These are phyloP conservation scores for Diorhabda elongata DNA, from an alignment of 1,140 invertebrate genomes.

Conservation along the genomic window DNA sequence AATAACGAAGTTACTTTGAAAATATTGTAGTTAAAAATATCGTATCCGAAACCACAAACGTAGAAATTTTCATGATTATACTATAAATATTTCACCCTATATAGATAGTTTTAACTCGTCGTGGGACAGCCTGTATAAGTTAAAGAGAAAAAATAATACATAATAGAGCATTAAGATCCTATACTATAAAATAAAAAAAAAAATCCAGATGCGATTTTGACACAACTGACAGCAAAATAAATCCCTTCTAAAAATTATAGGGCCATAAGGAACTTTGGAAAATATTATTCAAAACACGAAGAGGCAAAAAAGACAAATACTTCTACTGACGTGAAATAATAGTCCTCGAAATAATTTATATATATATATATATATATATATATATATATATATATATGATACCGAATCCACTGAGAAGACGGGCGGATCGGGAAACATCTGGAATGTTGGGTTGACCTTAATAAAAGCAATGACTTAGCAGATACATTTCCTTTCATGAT, in stretches of 20 bases:
- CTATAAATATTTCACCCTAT: too few relatives aligned
- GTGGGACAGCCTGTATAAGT: too few relatives aligned
- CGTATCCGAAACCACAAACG: too few relatives aligned
- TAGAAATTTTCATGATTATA: too few relatives aligned
- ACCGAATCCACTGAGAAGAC: not conserved
- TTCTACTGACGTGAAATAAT: not conserved
- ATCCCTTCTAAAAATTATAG: not conserved
- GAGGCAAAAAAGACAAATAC: not conserved
- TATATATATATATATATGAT: not conserved
- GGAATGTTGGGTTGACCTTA: slow-evolving; percentile 1
- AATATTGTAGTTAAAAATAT: too few relatives aligned
- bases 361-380: too few relatives aligned
- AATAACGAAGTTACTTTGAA: too few relatives aligned
- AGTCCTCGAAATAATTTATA: not conserved
- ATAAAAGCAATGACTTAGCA: slow-evolving; percentile 2
- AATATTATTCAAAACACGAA: slow-evolving; percentile 3
- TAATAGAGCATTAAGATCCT: too few relatives aligned
- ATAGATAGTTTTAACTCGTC: too few relatives aligned
- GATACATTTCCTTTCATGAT: not conserved
- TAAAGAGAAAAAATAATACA: too few relatives aligned
- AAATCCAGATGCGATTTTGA: not conserved
- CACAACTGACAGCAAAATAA: not conserved
- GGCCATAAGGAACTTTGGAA: not conserved
- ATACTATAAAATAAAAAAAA: not conserved
- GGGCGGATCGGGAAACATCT: not conserved